These are phyloP conservation scores for Rhincodon typus DNA, from an alignment of 2,797 vertebrate species.

Conservation along the genomic window DNA sequence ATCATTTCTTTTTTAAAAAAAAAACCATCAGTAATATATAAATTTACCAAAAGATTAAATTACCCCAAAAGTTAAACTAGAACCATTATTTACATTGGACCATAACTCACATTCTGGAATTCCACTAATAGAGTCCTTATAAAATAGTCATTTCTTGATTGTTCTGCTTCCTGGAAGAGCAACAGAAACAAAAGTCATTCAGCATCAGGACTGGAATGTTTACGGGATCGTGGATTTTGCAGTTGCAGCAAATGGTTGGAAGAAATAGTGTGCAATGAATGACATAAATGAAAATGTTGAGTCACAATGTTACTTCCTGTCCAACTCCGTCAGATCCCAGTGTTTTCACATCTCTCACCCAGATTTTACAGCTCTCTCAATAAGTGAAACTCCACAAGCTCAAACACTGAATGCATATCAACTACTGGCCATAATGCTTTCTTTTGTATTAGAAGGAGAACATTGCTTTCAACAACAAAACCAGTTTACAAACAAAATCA, in stretches of 20 bases:
- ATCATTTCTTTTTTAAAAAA: not conserved
- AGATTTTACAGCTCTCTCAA: too few species aligned
- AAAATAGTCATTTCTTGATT: constrained; percentile 83
- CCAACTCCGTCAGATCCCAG: not conserved
- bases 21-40: not conserved
- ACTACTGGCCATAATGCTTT: not conserved
- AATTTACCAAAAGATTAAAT: not conserved
- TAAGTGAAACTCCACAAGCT: not conserved
- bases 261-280: not conserved
- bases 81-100: not conserved
- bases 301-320: not conserved
- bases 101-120: constrained; percentile 78
- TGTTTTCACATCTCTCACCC: not conserved
- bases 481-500: not conserved
- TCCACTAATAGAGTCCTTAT: constrained; percentile 81
- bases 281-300: not conserved
- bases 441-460: too few species aligned
- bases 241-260: not conserved
- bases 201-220: not conserved
- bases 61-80: not conserved
- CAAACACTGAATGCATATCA: not conserved
- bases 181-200: constrained; percentile 39
- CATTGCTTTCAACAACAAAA: not conserved
- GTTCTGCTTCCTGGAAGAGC: constrained; percentile 79
- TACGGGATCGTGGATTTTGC: not conserved